Conservation (phyloP, 2,797 vertebrate species). For the Amazona finschi region DNA sequence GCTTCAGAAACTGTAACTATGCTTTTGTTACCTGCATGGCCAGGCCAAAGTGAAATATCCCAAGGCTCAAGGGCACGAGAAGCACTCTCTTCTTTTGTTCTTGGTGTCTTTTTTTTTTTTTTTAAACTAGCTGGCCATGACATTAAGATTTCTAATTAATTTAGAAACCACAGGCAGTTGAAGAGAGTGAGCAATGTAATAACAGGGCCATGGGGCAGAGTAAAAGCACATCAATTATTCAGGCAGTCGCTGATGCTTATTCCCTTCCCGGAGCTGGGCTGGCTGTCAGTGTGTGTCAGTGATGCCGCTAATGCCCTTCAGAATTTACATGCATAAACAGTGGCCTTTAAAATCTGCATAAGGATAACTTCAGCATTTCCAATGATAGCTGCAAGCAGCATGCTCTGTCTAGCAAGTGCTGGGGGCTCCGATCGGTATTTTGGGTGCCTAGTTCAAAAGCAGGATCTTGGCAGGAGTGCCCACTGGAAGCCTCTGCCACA, state of each 20-base stretch:
- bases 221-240: conserved; percentile 71
- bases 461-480: rapidly evolving
- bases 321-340: conserved; percentile 67
- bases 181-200: conserved; percentile 54
- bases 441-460: neutral
- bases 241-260: conserved; percentile 52
- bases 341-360: conserved; percentile 64
- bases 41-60: neutral
- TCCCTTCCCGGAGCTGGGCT: conserved; percentile 60
- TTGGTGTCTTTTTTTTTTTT: neutral
- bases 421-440: neutral
- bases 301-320: conserved; percentile 67
- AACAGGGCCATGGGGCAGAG: conserved; percentile 59
- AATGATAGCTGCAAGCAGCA: conserved; percentile 8
- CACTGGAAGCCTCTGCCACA: neutral
- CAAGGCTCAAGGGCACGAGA: conserved; percentile 27
- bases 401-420: neutral
- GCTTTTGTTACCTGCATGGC: neutral
- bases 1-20: neutral
- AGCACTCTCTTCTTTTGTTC: conserved; percentile 29
- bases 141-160: conserved; percentile 72
- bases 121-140: conserved; percentile 10
- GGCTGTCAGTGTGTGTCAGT: conserved; percentile 71
- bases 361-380: conserved; percentile 28
- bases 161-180: conserved; percentile 61